Evolutionary conservation across 2,797 vertebrate species (phyloP).

Genomic region (Tenualosa thibaudeaui): DNA sequence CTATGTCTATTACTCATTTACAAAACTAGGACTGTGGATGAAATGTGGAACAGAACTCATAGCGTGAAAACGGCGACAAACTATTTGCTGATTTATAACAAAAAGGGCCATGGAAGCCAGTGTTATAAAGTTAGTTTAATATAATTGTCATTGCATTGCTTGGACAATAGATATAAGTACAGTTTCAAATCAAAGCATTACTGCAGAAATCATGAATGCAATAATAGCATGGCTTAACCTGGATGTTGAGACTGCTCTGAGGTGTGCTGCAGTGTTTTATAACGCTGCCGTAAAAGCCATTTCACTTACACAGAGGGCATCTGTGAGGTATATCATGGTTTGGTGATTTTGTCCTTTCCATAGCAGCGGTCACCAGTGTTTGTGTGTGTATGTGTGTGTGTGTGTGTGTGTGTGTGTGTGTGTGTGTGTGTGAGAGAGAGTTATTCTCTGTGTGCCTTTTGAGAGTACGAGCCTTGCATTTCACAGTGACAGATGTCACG

Average conservation of each 20-base stretch:
- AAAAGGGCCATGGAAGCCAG: neutral
- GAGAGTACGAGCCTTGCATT: constrained; percentile 10
- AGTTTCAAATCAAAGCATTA: too few relatives aligned
- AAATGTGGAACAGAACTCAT: too few relatives aligned
- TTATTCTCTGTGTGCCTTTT: neutral
- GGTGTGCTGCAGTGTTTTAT: neutral
- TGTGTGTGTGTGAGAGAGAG: neutral
- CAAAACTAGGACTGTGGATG: too few relatives aligned
- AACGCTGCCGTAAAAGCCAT: neutral
- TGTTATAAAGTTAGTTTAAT: neutral
- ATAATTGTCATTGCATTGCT: neutral
- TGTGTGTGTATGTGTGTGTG: neutral
- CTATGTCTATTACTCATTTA: too few relatives aligned
- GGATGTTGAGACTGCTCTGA: neutral
- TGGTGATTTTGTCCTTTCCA: neutral
- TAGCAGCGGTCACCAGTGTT: neutral
- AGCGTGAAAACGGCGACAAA: too few relatives aligned
- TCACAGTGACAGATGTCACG: constrained; percentile 29
- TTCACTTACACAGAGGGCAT: neutral
- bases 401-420: neutral
- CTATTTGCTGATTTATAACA: too few relatives aligned
- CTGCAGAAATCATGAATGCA: too few relatives aligned
- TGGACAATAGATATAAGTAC: neutral
- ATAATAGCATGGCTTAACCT: neutral
- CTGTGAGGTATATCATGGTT: neutral